These are phyloP conservation scores for Caenorhabditis wallacei DNA, from an alignment of 2,888 invertebrate species.

Conservation along the genomic window DNA sequence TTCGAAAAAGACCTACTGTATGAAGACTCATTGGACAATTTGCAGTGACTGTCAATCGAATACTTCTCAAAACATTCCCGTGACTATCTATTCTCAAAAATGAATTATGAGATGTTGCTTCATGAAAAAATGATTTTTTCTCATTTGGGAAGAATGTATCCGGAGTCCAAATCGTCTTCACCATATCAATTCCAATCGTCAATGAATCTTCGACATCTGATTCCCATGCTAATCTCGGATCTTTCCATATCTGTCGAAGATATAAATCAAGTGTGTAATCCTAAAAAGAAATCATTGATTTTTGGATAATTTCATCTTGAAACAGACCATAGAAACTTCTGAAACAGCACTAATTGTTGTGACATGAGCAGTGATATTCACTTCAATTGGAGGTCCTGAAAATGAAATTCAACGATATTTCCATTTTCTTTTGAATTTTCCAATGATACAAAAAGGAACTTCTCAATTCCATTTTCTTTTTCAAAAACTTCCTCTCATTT, in stretches of 20 bases:
- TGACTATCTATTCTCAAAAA: slow-evolving; percentile 82
- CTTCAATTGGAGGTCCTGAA: slow-evolving; percentile 82
- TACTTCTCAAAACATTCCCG: slow-evolving; percentile 82
- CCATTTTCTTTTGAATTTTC: neutral
- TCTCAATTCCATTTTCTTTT: too few relatives aligned
- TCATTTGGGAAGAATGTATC: slow-evolving; percentile 83
- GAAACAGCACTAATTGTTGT: slow-evolving; percentile 83
- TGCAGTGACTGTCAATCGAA: slow-evolving; percentile 82
- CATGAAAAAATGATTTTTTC: slow-evolving; percentile 83
- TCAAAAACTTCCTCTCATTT: neutral
- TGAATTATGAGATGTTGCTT: slow-evolving; percentile 83
- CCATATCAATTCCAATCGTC: slow-evolving; percentile 81
- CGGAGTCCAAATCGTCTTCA: slow-evolving; percentile 82
- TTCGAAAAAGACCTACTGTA: slow-evolving; percentile 66
- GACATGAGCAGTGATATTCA: slow-evolving; percentile 82
- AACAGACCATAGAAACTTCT: slow-evolving; percentile 82
- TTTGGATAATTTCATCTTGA: neutral
- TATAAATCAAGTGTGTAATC: slow-evolving; percentile 83
- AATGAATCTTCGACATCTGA: slow-evolving; percentile 67
- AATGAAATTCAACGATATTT: too few relatives aligned
- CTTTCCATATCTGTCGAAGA: slow-evolving; percentile 82
- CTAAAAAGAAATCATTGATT: slow-evolving; percentile 63
- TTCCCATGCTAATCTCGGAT: slow-evolving; percentile 79
- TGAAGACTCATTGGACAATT: slow-evolving; percentile 83
- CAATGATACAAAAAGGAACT: too few relatives aligned